Evolutionary conservation across 2,888 invertebrate species (phyloP).

Genomic region (Nudaria mundana): DNA sequence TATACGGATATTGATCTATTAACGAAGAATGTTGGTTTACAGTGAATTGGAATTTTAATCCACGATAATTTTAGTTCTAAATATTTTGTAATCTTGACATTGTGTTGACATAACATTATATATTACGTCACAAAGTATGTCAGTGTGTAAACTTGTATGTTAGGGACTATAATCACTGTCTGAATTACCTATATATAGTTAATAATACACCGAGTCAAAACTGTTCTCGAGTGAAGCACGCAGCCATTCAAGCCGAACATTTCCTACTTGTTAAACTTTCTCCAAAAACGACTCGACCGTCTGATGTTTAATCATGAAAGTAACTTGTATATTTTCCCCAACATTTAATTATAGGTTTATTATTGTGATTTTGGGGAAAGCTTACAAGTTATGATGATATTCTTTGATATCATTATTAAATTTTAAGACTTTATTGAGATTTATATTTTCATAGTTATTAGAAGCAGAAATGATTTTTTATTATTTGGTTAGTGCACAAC

Average conservation of each 20-base stretch:
- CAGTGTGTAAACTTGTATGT: background rate
- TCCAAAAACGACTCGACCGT: slow-evolving; percentile 1
- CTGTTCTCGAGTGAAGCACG: background rate
- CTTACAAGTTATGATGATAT: background rate
- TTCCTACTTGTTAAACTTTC: slow-evolving; percentile 3
- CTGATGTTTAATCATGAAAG: background rate
- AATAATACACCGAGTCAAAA: background rate
- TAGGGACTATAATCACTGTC: background rate
- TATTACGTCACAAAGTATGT: slow-evolving; percentile 3
- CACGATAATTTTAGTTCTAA: too few species aligned
- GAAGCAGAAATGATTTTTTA: background rate
- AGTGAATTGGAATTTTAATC: too few species aligned
- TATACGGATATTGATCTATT: too few species aligned
- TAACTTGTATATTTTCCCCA: background rate
- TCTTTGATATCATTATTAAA: background rate
- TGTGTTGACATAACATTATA: slow-evolving; percentile 10
- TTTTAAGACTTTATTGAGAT: background rate
- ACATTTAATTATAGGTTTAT: background rate
- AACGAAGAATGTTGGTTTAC: too few species aligned
- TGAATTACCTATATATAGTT: background rate
- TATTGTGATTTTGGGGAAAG: background rate
- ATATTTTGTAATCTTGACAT: slow-evolving; percentile 12
- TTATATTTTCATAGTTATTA: background rate
- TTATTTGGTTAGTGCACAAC: too few species aligned
- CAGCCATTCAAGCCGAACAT: slow-evolving; percentile 1